Base-by-base conservation (phyloP, 1,140 invertebrate genomes). In the Magallana ariakensis region DNA sequence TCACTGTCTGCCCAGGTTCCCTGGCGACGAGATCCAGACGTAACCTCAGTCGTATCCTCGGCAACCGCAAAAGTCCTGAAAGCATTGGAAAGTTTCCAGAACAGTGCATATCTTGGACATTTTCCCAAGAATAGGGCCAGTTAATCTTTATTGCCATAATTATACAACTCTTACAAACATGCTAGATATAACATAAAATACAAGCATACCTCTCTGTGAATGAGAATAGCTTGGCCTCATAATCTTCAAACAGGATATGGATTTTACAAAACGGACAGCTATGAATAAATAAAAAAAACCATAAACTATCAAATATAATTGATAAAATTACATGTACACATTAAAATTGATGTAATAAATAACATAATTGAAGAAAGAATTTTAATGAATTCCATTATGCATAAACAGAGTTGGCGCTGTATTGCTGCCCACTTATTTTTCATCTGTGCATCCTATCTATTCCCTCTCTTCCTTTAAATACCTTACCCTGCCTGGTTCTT, bases 1-100 rank as follows among this genome's bases (percentile, higher is more conserved):
- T 96, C 95, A 88, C 95, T 95, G 91, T 95, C 95, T 16, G 95
- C 94, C 95, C 95, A 96, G 19, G 93, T 95, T 46, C 95, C 95
- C 80, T 94, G 92, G n/a, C 95, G 89, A 46, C 88, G 90, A 70
- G 70, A 90, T 93, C 81, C 87, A 88, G 15, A 91, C 90, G 26
- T 2, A 6, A 19, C 80, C 16, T 56, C 66, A 3, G 66, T 70
- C 0, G 66, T 70, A 26, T 70, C 66, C 66, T 70, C 66, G 33
- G 66, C 66, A 19, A 70, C 22, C 9, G 66, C 66, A 70, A 70
- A 70, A 11, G 66, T 26, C 33, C 66, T 70, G 26, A 8, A 60
- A n/a, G 16, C 33, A 33, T 33, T 2, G 19, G 26, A 26, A 60
- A 33, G 33, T 33, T 33, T 33, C 33, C 33, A 33, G 33, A 0